A percentile compares a stretch with the other conserved stretches of the same genome.
Conservation (phyloP, 2,888 invertebrate species). For the Endotricha flammealis region DNA sequence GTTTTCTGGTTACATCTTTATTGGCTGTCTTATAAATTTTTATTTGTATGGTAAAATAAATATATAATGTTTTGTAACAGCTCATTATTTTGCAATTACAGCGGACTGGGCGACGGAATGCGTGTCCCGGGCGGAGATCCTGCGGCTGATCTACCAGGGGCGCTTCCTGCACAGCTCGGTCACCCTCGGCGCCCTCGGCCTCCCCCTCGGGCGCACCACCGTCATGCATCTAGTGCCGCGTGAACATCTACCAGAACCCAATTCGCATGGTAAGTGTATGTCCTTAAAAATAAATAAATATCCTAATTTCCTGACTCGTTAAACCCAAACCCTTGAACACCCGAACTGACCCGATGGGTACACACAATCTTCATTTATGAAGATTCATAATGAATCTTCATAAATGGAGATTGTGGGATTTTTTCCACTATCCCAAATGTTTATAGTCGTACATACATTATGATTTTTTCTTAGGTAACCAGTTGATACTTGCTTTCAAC, state of each 20-base stretch:
- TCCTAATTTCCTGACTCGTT: too few species aligned
- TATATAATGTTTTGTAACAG: conserved; percentile 4
- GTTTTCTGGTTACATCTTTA: too few species aligned
- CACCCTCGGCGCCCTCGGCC: conserved; percentile 97
- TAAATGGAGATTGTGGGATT: too few species aligned
- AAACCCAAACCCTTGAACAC: too few species aligned
- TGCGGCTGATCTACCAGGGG: conserved; percentile 99
- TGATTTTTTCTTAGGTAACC: too few species aligned
- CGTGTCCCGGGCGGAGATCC: conserved; percentile 97
- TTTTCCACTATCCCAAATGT: too few species aligned
- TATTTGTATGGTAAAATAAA: neutral
- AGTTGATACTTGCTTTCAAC: too few species aligned
- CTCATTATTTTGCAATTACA: conserved; percentile 46
- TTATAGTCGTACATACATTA: too few species aligned
- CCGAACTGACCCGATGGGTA: too few species aligned
- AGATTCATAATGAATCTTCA: too few species aligned
- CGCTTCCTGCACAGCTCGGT: conserved; percentile 99
- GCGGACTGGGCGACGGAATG: conserved; percentile 98
- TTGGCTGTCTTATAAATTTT: too few species aligned
- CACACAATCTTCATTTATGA: too few species aligned
- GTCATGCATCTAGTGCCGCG: conserved; percentile 99
- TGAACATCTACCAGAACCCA: conserved; percentile 99
- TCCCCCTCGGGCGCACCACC: conserved; percentile 98
- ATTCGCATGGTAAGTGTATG: conserved; percentile 88
- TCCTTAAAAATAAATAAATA: neutral